A percentile compares a stretch with the other conserved stretches of the same genome.
phyloP scores from a whole-genome alignment of 2,888 invertebrate species.

The Celastrina argiolus region DNA sequence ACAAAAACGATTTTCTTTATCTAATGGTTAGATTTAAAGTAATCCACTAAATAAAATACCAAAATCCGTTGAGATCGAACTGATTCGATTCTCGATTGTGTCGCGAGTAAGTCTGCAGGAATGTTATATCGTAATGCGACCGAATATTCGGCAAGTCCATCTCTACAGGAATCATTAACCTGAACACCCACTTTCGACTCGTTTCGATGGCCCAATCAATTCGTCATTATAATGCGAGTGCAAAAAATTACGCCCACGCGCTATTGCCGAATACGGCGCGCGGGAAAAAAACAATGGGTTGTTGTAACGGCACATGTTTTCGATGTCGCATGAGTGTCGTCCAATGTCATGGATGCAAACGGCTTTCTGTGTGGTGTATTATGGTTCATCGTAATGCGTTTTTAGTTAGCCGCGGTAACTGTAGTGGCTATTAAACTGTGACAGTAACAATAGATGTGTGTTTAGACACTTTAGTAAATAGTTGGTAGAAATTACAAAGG shows the following conservation, averaged over 20 bases:
- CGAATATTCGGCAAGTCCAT: constrained; percentile 32
- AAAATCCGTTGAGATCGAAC: too few relatives aligned
- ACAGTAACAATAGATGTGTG: too few relatives aligned
- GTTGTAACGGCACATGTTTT: constrained; percentile 50
- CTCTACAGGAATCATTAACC: constrained; percentile 43
- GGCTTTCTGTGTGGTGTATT: not conserved
- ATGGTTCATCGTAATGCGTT: constrained; percentile 5
- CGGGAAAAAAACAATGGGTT: constrained; percentile 61
- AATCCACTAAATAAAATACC: too few relatives aligned
- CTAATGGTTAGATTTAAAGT: too few relatives aligned
- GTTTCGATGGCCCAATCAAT: constrained; percentile 64
- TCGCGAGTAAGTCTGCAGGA: too few relatives aligned
- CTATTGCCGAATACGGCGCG: constrained; percentile 52
- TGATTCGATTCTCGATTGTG: too few relatives aligned
- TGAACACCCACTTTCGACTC: constrained; percentile 62
- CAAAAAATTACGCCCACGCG: constrained; percentile 62
- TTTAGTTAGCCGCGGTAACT: not conserved
- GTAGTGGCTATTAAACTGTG: not conserved
- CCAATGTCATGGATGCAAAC: constrained; percentile 5
- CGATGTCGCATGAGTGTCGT: constrained; percentile 4
- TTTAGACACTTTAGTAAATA: too few relatives aligned
- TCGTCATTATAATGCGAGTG: constrained; percentile 68
- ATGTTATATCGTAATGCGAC: not conserved
- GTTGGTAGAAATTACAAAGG: too few relatives aligned
- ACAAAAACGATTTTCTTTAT: too few relatives aligned